These are phyloP conservation scores for Ethmia dodecea DNA, from an alignment of 2,888 invertebrate species.

Conservation along the genomic window DNA sequence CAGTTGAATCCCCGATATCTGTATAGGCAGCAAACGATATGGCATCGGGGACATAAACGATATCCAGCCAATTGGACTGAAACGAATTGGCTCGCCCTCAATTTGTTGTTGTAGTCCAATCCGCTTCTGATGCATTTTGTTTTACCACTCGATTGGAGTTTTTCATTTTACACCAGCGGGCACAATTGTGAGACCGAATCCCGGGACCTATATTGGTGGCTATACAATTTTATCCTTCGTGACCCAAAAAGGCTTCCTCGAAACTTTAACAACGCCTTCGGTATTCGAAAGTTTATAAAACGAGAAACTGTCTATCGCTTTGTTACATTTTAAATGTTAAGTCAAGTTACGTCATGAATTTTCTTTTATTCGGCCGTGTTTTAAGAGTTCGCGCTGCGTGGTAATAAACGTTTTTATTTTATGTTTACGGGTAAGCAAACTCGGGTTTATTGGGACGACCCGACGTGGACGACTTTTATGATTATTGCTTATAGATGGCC, in stretches of 20 bases:
- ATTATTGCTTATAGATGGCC: conserved; percentile 34
- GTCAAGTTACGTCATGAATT: conserved; percentile 48
- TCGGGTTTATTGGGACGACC: conserved; percentile 35
- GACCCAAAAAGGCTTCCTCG: conserved; percentile 47
- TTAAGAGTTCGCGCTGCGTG: conserved; percentile 43
- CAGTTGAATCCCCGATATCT: conserved; percentile 28
- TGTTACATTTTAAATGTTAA: conserved; percentile 31
- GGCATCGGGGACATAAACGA: conserved; percentile 66
- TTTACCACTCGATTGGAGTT: conserved; percentile 45
- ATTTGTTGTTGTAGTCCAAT: conserved; percentile 57
- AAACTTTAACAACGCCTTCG: conserved; percentile 46
- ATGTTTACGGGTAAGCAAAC: conserved; percentile 50
- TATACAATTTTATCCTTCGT: conserved; percentile 38
- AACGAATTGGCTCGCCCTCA: conserved; percentile 75
- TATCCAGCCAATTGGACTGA: conserved; percentile 73
- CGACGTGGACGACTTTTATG: conserved; percentile 43
- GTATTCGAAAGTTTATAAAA: conserved; percentile 48
- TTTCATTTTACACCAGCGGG: conserved; percentile 26
- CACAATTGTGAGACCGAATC: neutral
- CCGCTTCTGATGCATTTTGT: conserved; percentile 66
- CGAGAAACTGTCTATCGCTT: conserved; percentile 41
- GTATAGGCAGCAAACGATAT: conserved; percentile 38
- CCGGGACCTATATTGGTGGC: neutral
- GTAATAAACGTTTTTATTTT: conserved; percentile 53
- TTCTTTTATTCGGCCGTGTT: conserved; percentile 50